Conservation (phyloP, 2,797 vertebrate species). For the Brachymystax lenok region DNA sequence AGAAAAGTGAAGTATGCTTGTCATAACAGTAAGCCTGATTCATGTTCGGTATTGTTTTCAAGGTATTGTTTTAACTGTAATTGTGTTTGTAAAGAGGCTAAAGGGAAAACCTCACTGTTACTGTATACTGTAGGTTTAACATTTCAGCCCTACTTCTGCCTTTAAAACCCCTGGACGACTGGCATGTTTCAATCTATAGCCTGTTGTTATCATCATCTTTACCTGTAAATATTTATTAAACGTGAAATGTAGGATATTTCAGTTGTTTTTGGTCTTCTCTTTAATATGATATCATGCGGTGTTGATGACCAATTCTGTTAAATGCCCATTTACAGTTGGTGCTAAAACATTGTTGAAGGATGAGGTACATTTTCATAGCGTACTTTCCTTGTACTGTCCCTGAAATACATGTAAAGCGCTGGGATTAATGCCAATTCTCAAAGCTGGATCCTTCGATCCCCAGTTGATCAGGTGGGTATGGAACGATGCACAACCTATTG, state of each 20-base stretch:
- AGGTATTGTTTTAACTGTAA: neutral
- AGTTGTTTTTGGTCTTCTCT: neutral
- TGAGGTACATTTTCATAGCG: neutral
- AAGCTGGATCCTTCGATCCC: too few relatives aligned
- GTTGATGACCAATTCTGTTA: neutral
- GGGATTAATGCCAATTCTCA: too few relatives aligned
- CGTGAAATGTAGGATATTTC: neutral
- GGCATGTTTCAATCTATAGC: conserved; percentile 13
- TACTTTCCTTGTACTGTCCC: neutral
- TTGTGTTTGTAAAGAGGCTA: neutral
- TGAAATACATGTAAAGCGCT: neutral
- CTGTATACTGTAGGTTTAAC: neutral
- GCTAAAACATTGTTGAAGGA: neutral
- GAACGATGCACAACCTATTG: neutral
- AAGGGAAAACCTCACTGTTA: neutral
- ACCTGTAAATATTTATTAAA: conserved; percentile 18
- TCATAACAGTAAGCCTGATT: neutral
- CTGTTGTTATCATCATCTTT: conserved; percentile 1
- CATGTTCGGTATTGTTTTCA: conserved; percentile 19
- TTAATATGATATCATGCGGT: neutral
- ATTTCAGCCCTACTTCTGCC: conserved; percentile 12
- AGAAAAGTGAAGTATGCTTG: neutral
- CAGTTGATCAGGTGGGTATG: neutral
- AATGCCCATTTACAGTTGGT: neutral
- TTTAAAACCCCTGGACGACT: conserved; percentile 7